Conservation (phyloP, 2,888 invertebrate genomes). For the Neria commutata region DNA sequence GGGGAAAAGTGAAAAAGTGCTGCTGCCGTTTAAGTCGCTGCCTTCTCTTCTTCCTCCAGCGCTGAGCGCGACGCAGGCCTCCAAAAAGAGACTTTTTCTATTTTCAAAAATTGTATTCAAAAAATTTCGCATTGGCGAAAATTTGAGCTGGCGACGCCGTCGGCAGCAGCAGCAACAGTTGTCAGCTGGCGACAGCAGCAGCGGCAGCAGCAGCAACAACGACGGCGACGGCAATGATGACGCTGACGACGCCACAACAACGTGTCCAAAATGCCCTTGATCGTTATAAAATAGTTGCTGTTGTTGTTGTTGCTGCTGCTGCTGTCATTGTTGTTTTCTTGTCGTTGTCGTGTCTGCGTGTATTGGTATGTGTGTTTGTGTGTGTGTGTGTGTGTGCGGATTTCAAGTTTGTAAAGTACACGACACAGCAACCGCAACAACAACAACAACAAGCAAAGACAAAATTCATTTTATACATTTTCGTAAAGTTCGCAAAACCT, state of each 20-base stretch:
- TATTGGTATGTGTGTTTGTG: slow-evolving; percentile 9
- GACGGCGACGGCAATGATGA: slow-evolving; percentile 17
- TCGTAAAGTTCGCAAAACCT: neutral
- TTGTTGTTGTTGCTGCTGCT: slow-evolving; percentile 18
- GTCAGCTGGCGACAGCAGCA: slow-evolving; percentile 20
- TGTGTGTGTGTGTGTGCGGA: too few relatives aligned
- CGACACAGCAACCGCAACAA: too few relatives aligned
- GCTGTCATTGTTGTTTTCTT: slow-evolving; percentile 16
- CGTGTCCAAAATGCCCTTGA: slow-evolving; percentile 56
- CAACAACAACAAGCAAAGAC: neutral
- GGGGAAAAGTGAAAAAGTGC: too few relatives aligned
- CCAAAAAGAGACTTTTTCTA: neutral
- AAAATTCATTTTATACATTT: neutral
- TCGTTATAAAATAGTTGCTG: slow-evolving; percentile 43
- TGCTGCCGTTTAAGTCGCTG: too few relatives aligned
- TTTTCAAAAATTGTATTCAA: neutral
- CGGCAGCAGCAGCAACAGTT: too few relatives aligned
- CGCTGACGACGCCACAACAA: slow-evolving; percentile 29
- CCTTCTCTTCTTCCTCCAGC: too few relatives aligned
- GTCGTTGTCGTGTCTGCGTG: slow-evolving; percentile 16
- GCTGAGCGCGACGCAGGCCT: too few relatives aligned
- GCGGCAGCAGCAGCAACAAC: slow-evolving; percentile 4
- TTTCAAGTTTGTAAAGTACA: neutral
- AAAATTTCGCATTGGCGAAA: slow-evolving; percentile 5
- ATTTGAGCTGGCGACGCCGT: neutral